These are phyloP conservation scores for Anagrus nilaparvatae DNA, from an alignment of 1,140 invertebrate genomes.

Conservation along the genomic window DNA sequence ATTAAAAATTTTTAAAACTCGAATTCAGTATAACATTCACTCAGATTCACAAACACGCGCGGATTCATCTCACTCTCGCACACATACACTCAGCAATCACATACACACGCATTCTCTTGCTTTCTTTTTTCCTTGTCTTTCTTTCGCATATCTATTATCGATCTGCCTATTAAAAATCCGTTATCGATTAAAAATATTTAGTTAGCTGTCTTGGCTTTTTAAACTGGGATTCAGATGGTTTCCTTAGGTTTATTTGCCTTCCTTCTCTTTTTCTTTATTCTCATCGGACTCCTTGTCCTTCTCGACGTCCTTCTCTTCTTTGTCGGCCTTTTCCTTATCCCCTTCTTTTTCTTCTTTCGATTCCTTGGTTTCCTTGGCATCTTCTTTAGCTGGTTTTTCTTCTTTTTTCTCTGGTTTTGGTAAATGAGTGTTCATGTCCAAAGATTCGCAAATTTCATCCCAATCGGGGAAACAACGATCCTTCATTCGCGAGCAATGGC, in stretches of 20 bases:
- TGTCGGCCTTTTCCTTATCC: constrained; percentile 51
- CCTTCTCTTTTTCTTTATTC: constrained; percentile 58
- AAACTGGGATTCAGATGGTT: too few relatives aligned
- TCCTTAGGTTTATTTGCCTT: constrained; percentile 46
- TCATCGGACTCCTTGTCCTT: constrained; percentile 59
- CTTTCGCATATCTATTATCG: constrained; percentile 9
- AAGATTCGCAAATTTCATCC: constrained; percentile 75
- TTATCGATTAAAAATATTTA: too few relatives aligned
- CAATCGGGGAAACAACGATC: constrained; percentile 80
- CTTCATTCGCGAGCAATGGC: constrained; percentile 77
- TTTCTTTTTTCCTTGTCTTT: too few relatives aligned
- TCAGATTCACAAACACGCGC: too few relatives aligned
- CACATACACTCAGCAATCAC: too few relatives aligned
- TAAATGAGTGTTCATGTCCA: constrained; percentile 72
- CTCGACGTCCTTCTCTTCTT: constrained; percentile 65
- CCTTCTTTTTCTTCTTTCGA: constrained; percentile 48
- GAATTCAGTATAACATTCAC: too few relatives aligned
- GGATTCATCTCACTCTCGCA: too few relatives aligned
- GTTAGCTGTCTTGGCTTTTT: too few relatives aligned
- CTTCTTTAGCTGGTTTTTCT: constrained; percentile 63
- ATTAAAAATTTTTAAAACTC: too few relatives aligned
- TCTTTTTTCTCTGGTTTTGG: constrained; percentile 64
- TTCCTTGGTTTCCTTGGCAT: constrained; percentile 55
- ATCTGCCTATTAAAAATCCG: constrained; percentile 4
- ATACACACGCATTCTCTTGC: too few relatives aligned